Percentiles rank a stretch among this genome's conserved stretches.
Conservation (phyloP, 2,797 vertebrate species). For the Rhinichthys osculus region DNA sequence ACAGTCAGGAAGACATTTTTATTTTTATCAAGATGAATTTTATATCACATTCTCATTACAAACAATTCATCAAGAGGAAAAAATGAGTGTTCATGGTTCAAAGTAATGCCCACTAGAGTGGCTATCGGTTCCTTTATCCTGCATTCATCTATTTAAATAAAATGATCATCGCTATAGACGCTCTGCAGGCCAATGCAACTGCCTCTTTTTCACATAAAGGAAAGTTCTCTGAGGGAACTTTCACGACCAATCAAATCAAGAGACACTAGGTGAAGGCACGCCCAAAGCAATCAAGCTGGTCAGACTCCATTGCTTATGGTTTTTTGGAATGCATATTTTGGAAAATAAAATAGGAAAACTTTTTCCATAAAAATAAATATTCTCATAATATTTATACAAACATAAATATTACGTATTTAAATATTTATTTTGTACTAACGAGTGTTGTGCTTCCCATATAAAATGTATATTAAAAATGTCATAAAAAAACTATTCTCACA, state of each 20-base stretch:
- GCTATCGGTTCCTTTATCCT: slow-evolving; percentile 7
- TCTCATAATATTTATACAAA: slow-evolving; percentile 77
- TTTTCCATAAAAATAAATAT: slow-evolving; percentile 73
- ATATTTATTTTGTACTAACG: slow-evolving; percentile 53
- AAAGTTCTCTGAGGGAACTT: slow-evolving; percentile 48
- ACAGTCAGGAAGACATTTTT: slow-evolving; percentile 28
- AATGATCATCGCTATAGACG: slow-evolving; percentile 45
- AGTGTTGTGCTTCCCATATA: slow-evolving; percentile 40
- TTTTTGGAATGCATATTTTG: slow-evolving; percentile 73
- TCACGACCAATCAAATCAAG: slow-evolving; percentile 55
- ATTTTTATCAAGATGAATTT: slow-evolving; percentile 45
- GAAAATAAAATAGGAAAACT: slow-evolving; percentile 68
- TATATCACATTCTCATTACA: slow-evolving; percentile 39
- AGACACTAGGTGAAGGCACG: slow-evolving; percentile 70
- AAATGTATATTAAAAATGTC: slow-evolving; percentile 33
- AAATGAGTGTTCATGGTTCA: slow-evolving; percentile 32
- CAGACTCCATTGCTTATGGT: slow-evolving; percentile 65
- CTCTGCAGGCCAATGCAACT: slow-evolving; percentile 27
- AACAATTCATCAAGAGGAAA: slow-evolving; percentile 45
- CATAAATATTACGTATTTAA: slow-evolving; percentile 54
- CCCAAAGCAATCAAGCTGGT: slow-evolving; percentile 66
- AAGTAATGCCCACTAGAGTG: slow-evolving; percentile 38
- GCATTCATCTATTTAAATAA: slow-evolving; percentile 4
- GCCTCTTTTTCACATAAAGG: slow-evolving; percentile 31
- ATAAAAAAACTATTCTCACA: slow-evolving; percentile 46